These are phyloP conservation scores for Dendrolimus kikuchii DNA, from an alignment of 1,140 invertebrate species.

Conservation along the genomic window DNA sequence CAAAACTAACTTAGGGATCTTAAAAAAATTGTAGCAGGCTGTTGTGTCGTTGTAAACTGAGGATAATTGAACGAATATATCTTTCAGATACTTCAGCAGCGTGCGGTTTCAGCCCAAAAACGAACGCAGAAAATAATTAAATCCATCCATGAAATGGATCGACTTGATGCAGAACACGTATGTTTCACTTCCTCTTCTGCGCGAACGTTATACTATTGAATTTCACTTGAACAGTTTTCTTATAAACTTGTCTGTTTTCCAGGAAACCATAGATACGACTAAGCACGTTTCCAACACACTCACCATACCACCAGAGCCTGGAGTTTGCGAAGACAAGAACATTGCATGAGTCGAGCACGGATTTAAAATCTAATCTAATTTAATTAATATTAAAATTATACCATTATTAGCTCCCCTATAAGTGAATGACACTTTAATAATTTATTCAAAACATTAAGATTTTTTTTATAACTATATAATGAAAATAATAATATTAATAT, in stretches of 20 bases:
- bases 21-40: no score
- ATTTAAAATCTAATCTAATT: no score
- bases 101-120: conserved; percentile 52
- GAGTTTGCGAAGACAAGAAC: conserved; percentile 46
- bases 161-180: conserved; percentile 30
- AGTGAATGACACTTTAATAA: no score
- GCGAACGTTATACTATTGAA: no score
- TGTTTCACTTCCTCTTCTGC: conserved; percentile 6
- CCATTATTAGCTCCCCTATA: no score
- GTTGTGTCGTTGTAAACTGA: no score
- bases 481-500: no score
- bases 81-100: conserved; percentile 50
- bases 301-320: conserved; percentile 43
- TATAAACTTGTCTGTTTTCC: conserved; percentile 14
- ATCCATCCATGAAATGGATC: conserved; percentile 31
- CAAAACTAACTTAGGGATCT: no score
- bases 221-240: no score
- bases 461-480: no score
- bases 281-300: conserved; percentile 32
- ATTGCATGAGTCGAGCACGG: conserved; percentile 25
- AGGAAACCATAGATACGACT: conserved; percentile 26
- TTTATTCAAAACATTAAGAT: no score
- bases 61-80: neutral
- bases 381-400: no score
- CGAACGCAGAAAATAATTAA: conserved; percentile 43